phyloP scores from a whole-genome alignment of 1,140 invertebrate genomes.

The Bradysia coprophila region DNA sequence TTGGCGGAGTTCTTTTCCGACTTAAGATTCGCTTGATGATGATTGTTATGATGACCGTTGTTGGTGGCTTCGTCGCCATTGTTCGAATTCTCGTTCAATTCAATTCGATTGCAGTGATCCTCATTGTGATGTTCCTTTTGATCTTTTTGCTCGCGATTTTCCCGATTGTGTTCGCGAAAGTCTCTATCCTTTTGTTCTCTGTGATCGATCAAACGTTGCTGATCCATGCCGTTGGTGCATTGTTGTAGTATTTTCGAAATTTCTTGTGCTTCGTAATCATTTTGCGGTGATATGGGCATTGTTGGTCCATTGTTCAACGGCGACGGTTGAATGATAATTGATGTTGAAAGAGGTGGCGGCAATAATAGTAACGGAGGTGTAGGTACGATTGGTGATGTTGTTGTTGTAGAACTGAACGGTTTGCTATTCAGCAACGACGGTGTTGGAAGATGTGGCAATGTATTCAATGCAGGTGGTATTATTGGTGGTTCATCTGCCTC shows the following conservation, averaged over 20 bases:
- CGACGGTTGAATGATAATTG: too few relatives aligned
- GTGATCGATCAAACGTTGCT: neutral
- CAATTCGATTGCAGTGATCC: too few relatives aligned
- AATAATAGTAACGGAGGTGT: neutral
- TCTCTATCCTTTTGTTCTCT: too few relatives aligned
- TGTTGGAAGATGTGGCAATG: neutral
- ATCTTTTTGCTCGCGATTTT: too few relatives aligned
- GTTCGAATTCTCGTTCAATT: neutral
- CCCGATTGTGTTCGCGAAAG: too few relatives aligned
- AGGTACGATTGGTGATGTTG: neutral
- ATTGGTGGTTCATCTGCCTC: conserved; percentile 8
- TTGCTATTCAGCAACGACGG: neutral
- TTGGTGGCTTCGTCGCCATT: neutral
- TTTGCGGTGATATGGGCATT: neutral
- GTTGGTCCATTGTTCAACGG: neutral
- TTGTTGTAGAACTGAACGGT: neutral
- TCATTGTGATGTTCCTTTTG: too few relatives aligned
- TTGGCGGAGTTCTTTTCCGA: neutral
- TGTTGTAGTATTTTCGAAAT: conserved; percentile 23
- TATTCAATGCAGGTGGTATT: neutral
- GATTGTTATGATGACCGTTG: neutral
- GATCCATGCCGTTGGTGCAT: conserved; percentile 10
- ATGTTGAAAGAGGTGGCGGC: neutral
- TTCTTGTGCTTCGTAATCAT: conserved; percentile 16
- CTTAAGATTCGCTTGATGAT: neutral